Evolutionary conservation across 2,888 invertebrate genomes (phyloP), one percentile per base, ranked within the genome.

Genomic region (Tipula lateralis): DNA sequence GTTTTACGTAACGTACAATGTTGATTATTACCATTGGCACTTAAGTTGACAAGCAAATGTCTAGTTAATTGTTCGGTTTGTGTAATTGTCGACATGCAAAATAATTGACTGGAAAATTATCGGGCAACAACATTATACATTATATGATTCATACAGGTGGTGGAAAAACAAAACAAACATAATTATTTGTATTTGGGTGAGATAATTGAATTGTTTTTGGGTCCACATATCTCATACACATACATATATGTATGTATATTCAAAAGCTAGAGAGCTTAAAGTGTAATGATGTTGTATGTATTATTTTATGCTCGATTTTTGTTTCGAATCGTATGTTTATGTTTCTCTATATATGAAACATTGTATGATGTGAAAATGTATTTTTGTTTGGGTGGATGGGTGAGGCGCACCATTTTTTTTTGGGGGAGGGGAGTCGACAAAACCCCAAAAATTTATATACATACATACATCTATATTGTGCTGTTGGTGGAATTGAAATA

Each of bases 91-190:
- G 44, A 4, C 16, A 24, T 12, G 19, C 24, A 66, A 2, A 66
- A 66, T 66, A 66, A 66, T 66, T 66, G 66, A 66, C 66, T 66
- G 24, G 66, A 66, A 66, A 66, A 66, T 66, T 66, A 66, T 9
- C 66, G 7, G 12, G 9, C 32, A 32, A 32, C 9, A 50, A 66
- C 24, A n/a, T n/a, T n/a, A n/a, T n/a, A n/a, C n/a, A 24, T 66
- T 66, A 24, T 0, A 9, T 9, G 4, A 66, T 66, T 66, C 66
- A 66, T 66, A 66, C 19, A 66, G 24, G 66, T 24, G 66, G n/a
- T n/a, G 66, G 66, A 66, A 66, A 66, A 32, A 39, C 13, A 13
- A n/a, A n/a, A n/a, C n/a, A n/a, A n/a, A n/a, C n/a, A 19, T 16
- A 50, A 36, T 50, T 50, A 50, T 50, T 50, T 50, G 5, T 50